Evolutionary conservation across 2,113 vertebrate species (phyloP).

Genomic region (Galbula dea): DNA sequence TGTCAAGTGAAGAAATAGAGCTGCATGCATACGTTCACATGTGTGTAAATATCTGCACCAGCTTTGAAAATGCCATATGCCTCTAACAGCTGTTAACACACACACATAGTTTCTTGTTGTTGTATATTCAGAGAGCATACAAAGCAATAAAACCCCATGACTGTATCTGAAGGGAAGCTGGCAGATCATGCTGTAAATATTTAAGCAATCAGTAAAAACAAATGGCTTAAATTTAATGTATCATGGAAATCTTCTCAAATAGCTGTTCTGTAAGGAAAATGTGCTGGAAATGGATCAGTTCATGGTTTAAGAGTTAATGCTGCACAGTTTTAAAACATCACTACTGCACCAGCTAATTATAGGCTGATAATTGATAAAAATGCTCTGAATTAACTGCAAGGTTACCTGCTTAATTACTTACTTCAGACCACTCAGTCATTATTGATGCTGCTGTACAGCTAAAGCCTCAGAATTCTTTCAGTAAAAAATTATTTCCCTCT

Average conservation of each 20-base stretch:
- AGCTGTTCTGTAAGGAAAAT: neutral
- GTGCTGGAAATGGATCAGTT: neutral
- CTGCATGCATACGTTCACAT: neutral
- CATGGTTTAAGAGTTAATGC: neutral
- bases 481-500: conserved; percentile 24
- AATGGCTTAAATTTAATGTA: neutral
- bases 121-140: neutral
- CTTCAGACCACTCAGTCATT: conserved; percentile 1
- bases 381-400: conserved; percentile 17
- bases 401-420: conserved; percentile 18
- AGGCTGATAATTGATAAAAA: conserved; percentile 28
- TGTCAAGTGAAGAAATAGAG: neutral
- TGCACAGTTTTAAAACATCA: neutral
- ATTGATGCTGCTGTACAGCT: neutral
- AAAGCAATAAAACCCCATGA: neutral
- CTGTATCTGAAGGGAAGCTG: neutral
- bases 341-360: neutral
- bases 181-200: conserved; percentile 8
- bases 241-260: neutral
- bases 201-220: neutral
- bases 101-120: neutral
- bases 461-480: conserved; percentile 12
- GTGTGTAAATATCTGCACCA: conserved; percentile 32
- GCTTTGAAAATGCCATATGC: conserved; percentile 24
- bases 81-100: neutral